These are phyloP conservation scores for Eurytoma californica DNA, from an alignment of 2,888 invertebrate species.

Conservation along the genomic window DNA sequence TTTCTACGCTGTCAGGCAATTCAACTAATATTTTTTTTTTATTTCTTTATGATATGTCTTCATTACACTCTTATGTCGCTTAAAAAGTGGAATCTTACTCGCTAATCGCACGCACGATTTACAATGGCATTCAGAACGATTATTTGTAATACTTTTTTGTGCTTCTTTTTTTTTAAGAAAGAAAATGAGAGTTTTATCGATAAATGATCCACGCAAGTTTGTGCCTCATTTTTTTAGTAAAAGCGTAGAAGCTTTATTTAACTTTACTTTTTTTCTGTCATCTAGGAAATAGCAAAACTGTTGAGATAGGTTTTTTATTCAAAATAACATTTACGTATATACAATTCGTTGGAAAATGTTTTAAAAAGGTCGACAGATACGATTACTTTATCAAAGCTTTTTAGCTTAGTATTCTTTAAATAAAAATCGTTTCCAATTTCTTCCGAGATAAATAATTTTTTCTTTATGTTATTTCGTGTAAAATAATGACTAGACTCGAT, in stretches of 20 bases:
- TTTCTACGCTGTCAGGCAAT: slow-evolving; percentile 73
- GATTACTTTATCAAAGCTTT: neutral
- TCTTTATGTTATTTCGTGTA: slow-evolving; percentile 24
- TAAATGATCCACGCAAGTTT: slow-evolving; percentile 13
- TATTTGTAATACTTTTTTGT: slow-evolving; percentile 8
- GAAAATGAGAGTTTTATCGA: neutral
- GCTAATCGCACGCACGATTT: slow-evolving; percentile 62
- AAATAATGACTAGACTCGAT: neutral
- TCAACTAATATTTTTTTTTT: slow-evolving; percentile 67
- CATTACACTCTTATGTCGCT: slow-evolving; percentile 70
- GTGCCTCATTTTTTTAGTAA: slow-evolving; percentile 20
- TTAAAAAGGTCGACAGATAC: neutral
- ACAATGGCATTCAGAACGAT: slow-evolving; percentile 48
- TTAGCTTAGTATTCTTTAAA: neutral
- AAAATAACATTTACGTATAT: slow-evolving; percentile 49
- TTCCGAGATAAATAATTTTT: slow-evolving; percentile 1
- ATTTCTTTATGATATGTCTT: slow-evolving; percentile 73
- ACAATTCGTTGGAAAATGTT: slow-evolving; percentile 25
- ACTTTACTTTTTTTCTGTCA: slow-evolving; percentile 16
- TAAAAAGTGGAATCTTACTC: slow-evolving; percentile 67
- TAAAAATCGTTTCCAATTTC: slow-evolving; percentile 7
- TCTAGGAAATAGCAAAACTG: slow-evolving; percentile 45
- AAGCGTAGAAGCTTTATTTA: slow-evolving; percentile 46
- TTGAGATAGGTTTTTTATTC: slow-evolving; percentile 25
- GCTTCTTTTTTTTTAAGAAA: slow-evolving; percentile 3